A percentile compares a stretch with the other conserved stretches of the same genome.
phyloP scores from a whole-genome alignment of 2,888 invertebrate species.

The Lithophane ornitopus region DNA sequence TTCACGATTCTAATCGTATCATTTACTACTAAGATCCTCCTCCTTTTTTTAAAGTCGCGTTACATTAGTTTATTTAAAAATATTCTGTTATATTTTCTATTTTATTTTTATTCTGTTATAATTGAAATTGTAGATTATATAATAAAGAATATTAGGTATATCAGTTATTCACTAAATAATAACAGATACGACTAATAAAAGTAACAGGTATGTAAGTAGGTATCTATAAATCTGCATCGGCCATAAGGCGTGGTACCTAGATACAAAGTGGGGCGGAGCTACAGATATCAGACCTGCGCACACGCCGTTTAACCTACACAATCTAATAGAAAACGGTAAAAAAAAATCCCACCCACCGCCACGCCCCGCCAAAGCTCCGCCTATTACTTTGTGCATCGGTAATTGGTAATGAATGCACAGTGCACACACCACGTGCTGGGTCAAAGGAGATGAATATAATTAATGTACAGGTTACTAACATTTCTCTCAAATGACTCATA shows the following conservation, averaged over 20 bases:
- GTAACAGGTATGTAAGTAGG: slow-evolving; percentile 8
- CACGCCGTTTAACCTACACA: slow-evolving; percentile 13
- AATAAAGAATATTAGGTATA: neutral
- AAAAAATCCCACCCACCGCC: slow-evolving; percentile 31
- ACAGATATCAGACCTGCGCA: slow-evolving; percentile 22
- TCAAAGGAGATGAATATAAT: slow-evolving; percentile 26
- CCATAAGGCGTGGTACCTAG: slow-evolving; percentile 23
- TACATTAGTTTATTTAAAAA: too few relatives aligned
- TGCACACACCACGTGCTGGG: slow-evolving; percentile 34
- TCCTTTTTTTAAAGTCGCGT: neutral
- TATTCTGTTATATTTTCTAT: too few relatives aligned
- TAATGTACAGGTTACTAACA: slow-evolving; percentile 45
- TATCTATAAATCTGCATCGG: neutral
- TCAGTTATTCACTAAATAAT: neutral
- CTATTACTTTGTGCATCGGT: slow-evolving; percentile 13
- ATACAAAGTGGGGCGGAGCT: slow-evolving; percentile 27
- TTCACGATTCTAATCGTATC: too few relatives aligned
- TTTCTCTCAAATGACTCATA: slow-evolving; percentile 24
- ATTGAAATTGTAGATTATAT: neutral
- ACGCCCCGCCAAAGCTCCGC: slow-evolving; percentile 28
- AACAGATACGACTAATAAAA: slow-evolving; percentile 11
- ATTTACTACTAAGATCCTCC: neutral
- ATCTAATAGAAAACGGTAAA: slow-evolving; percentile 4
- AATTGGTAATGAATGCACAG: neutral
- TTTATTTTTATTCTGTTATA: neutral